phyloP scores from a whole-genome alignment of 2,113 vertebrate species.

The Dendrocopos noguchii region DNA sequence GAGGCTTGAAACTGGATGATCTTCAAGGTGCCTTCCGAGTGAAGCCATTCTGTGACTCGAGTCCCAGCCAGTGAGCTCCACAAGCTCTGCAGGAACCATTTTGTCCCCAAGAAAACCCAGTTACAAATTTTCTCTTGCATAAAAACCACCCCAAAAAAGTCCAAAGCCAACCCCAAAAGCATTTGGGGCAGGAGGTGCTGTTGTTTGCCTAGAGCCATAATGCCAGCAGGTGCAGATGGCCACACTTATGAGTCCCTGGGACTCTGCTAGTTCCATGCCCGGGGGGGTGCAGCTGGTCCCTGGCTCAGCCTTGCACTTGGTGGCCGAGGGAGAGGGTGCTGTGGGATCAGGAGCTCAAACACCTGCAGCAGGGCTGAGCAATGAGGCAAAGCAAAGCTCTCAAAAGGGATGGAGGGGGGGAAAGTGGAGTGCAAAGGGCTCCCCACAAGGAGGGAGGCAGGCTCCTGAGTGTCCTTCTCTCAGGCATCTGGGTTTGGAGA shows the following conservation, averaged over 20 bases:
- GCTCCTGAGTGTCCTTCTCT: not conserved
- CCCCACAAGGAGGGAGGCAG: not conserved
- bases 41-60: no score
- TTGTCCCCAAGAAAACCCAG: not conserved
- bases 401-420: not conserved
- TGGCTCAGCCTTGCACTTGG: not conserved
- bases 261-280: slow-evolving; percentile 2
- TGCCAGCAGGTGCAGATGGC: not conserved
- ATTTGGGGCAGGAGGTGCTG: not conserved
- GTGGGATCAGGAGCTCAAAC: not conserved
- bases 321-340: slow-evolving; percentile 16
- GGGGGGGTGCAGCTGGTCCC: slow-evolving; percentile 3
- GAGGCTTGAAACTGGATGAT: no score
- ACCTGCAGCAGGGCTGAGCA: not conserved
- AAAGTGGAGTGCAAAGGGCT: not conserved
- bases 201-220: not conserved
- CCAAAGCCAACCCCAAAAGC: not conserved
- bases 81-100: not conserved
- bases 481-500: not conserved
- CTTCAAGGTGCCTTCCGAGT: no score
- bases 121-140: not conserved
- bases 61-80: not conserved
- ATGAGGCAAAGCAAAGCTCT: rapidly evolving
- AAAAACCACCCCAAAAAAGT: no score
- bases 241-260: not conserved